A percentile compares a stretch with the other conserved stretches of the same genome.
These are phyloP conservation scores for Apamea monoglypha DNA, from an alignment of 2,888 invertebrate genomes.

Conservation along the genomic window DNA sequence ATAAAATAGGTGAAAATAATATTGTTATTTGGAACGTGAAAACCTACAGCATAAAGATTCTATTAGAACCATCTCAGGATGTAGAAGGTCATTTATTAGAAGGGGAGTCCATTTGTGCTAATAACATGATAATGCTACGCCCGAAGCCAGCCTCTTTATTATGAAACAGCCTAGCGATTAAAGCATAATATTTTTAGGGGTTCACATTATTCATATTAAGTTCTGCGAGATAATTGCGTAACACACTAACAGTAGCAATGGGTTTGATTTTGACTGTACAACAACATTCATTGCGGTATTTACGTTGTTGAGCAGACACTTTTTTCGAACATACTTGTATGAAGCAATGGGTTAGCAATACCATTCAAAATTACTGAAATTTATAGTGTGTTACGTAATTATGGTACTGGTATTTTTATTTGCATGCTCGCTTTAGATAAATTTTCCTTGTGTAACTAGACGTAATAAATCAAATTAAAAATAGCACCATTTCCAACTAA, in stretches of 20 bases:
- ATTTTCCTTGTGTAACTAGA: constrained; percentile 21
- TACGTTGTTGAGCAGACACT: neutral
- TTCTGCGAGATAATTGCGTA: neutral
- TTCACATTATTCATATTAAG: constrained; percentile 4
- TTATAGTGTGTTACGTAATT: neutral
- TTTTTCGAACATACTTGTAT: neutral
- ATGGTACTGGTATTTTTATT: neutral
- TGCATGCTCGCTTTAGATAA: constrained; percentile 13
- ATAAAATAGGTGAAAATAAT: constrained; percentile 12
- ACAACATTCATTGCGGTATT: neutral
- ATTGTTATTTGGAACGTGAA: neutral
- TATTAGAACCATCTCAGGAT: constrained; percentile 6
- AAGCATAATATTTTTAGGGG: neutral
- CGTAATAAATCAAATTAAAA: constrained; percentile 36
- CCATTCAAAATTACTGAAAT: neutral
- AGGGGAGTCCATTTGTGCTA: constrained; percentile 23
- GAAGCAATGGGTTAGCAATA: neutral
- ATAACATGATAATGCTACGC: constrained; percentile 12
- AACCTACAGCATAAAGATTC: constrained; percentile 9
- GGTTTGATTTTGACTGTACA: neutral
- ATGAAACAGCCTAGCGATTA: constrained; percentile 3
- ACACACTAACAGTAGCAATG: neutral
- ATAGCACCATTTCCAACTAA: constrained; percentile 26
- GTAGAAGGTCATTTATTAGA: constrained; percentile 14
- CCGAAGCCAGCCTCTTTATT: constrained; percentile 3